These are phyloP conservation scores for Nansenia antarctica DNA, from an alignment of 2,113 vertebrate species.

Conservation along the genomic window DNA sequence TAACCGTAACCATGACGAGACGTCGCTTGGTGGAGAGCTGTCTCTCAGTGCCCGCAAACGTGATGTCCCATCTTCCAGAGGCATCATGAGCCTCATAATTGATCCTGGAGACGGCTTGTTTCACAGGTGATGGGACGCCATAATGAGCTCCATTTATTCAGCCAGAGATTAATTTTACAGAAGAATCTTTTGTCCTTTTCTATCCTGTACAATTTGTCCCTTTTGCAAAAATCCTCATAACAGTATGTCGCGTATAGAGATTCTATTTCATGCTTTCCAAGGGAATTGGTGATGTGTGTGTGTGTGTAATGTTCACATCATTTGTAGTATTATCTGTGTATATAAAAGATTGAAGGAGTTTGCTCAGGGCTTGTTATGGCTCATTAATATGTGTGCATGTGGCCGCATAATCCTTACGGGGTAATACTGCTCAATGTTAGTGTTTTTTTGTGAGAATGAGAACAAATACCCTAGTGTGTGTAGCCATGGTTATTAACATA, in stretches of 20 bases:
- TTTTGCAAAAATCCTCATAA: conserved; percentile 6
- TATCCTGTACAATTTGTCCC: conserved; percentile 20
- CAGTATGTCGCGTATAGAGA: neutral
- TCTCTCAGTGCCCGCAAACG: neutral
- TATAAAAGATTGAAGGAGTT: neutral
- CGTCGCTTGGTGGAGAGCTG: neutral
- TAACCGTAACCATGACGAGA: conserved; percentile 8
- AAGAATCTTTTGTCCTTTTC: too few relatives aligned
- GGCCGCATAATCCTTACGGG: conserved; percentile 26
- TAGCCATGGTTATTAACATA: conserved; percentile 75
- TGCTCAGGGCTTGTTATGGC: neutral
- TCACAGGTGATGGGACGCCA: conserved; percentile 26
- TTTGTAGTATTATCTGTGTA: neutral
- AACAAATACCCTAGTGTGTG: conserved; percentile 67
- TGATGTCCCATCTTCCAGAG: conserved; percentile 11
- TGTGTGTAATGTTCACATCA: neutral
- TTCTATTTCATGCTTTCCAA: neutral
- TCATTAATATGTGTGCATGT: neutral
- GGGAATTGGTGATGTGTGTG: neutral
- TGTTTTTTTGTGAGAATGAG: conserved; percentile 52
- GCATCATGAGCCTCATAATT: conserved; percentile 27
- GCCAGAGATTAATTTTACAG: conserved; percentile 17
- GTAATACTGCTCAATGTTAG: conserved; percentile 49
- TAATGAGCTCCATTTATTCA: conserved; percentile 24
- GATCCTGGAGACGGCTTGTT: conserved; percentile 23